A percentile compares a stretch with the other conserved stretches of the same genome.
phyloP scores from a whole-genome alignment of 2,888 invertebrate species.

The Timema podura region DNA sequence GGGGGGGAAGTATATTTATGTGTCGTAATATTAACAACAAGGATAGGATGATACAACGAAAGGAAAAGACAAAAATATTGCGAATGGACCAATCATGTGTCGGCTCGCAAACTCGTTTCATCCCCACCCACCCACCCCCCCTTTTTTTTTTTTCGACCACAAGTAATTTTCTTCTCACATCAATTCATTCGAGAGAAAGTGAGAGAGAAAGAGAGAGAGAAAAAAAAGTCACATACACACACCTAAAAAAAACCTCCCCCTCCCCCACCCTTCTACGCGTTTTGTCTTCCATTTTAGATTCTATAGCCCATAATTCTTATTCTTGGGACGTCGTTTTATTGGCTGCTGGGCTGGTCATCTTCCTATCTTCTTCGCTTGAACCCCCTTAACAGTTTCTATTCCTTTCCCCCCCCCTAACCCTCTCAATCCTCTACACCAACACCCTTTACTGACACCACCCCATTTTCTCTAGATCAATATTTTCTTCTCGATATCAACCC shows the following conservation, averaged over 20 bases:
- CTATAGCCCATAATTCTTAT: slow-evolving; percentile 31
- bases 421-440: background rate
- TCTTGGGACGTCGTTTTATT: slow-evolving; percentile 29
- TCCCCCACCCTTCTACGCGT: slow-evolving; percentile 16
- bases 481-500: slow-evolving; percentile 26
- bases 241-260: slow-evolving; percentile 14
- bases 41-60: background rate
- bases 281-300: slow-evolving; percentile 30
- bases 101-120: slow-evolving; percentile 22
- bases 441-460: too few species aligned
- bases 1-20: background rate
- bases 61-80: slow-evolving; percentile 14
- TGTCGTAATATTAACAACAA: slow-evolving; percentile 1
- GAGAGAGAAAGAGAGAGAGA: background rate
- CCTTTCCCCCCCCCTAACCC: background rate
- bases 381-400: slow-evolving; percentile 11
- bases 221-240: background rate
- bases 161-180: slow-evolving; percentile 8
- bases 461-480: slow-evolving; percentile 23
- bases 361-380: slow-evolving; percentile 21
- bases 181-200: background rate
- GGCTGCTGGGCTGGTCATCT: slow-evolving; percentile 28
- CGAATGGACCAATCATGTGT: slow-evolving; percentile 25
- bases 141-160: slow-evolving; percentile 9
- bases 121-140: slow-evolving; percentile 1